Evolutionary conservation across 2,888 invertebrate species (phyloP), one percentile per base, ranked within the genome.

Genomic region (Xestia xanthographa): DNA sequence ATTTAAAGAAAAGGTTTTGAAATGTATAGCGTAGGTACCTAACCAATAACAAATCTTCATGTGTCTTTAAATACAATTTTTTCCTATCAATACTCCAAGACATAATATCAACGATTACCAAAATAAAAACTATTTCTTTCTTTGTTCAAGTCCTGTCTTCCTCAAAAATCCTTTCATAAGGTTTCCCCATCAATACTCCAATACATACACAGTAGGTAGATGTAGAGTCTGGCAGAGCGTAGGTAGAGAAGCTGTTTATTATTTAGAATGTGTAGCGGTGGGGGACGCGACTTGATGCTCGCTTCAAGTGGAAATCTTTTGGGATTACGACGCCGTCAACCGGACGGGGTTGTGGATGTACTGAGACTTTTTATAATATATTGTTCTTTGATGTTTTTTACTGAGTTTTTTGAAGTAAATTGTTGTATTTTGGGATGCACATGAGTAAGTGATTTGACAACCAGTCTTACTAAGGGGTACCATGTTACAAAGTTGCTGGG

Each of bases 251-350:
- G 87, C 96, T 96, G 96, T 96, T 97, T 96, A 96, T 97, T 97
- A 97, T 96, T 97, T 96, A 96, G 96, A 96, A 95, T 96, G 96
- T 97, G 96, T 96, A 96, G 95, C 95, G 93, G 90, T 90, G 92
- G 93, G 93, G 92, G 94, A 94, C 94, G 94, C 94, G 92, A 95
- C 94, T 95, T 95, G 96, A 96, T 96, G 96, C 96, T 93, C 95
- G 96, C 96, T 95, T 95, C 95, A 95, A 96, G 96, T 96, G 96
- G 96, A 95, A 97, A 96, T 97, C 96, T 96, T 96, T 95, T 94
- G 96, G 97, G 96, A 96, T 96, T 96, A 96, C 95, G 93, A 92
- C 90, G 94, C 93, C 95, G 95, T 94, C 95, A 94, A 93, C 94
- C 93, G 91, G 85, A 83, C 88, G 86, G 66, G 60, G 92, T 45